phyloP scores from a whole-genome alignment of 2,113 vertebrate species.

The Pipa parva region DNA sequence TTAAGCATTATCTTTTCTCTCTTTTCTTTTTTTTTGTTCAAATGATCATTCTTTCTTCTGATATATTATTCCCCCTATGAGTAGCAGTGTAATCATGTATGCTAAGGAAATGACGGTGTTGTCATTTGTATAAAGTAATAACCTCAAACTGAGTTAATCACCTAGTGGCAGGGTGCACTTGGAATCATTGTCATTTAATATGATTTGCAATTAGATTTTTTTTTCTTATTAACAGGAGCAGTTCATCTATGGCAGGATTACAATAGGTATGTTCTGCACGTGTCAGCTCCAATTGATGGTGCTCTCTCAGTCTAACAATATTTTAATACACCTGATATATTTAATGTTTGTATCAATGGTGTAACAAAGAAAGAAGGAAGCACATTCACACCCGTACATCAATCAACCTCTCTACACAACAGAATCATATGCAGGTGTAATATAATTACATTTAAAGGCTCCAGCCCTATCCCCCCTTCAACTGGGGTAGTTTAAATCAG shows the following conservation, averaged over 20 bases:
- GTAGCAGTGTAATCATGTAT: not conserved
- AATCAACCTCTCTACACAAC: too few species aligned
- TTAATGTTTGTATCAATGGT: not conserved
- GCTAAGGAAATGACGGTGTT: not conserved
- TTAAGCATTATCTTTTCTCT: slow-evolving; percentile 2
- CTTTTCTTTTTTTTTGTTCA: too few species aligned
- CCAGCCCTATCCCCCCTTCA: too few species aligned
- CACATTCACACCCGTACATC: too few species aligned
- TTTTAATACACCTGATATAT: not conserved
- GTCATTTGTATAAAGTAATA: slow-evolving; percentile 22
- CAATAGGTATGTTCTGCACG: not conserved
- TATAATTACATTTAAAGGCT: too few species aligned
- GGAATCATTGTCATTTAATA: slow-evolving; percentile 2
- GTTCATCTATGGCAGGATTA: not conserved
- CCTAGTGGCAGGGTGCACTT: not conserved
- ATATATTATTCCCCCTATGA: not conserved
- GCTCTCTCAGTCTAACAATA: not conserved
- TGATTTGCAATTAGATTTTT: not conserved
- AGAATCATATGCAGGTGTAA: too few species aligned
- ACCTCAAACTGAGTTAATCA: slow-evolving; percentile 27
- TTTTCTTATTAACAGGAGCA: not conserved
- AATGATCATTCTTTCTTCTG: not conserved
- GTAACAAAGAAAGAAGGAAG: too few species aligned
- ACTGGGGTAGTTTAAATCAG: too few species aligned
- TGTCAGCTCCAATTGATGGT: not conserved